These are phyloP conservation scores for Zoanthus sociatus DNA, from an alignment of 92 coral and sea anemone genomes.

Conservation along the genomic window DNA sequence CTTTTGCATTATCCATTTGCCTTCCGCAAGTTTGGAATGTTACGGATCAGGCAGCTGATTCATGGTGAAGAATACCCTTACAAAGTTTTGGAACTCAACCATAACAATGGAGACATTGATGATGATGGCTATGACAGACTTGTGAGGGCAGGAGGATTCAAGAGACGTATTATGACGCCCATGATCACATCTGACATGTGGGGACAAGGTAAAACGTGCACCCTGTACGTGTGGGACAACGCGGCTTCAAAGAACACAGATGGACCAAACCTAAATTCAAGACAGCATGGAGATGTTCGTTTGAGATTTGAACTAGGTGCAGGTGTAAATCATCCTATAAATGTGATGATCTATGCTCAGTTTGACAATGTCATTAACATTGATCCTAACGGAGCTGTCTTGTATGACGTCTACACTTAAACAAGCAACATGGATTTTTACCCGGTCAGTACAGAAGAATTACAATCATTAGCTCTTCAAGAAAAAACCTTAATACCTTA, in stretches of 20 bases:
- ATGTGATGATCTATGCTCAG: background rate
- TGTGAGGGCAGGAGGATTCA: conserved; percentile 41
- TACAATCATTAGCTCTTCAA: background rate
- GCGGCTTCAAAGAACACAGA: background rate
- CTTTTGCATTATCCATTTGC: background rate
- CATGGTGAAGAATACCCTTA: conserved; percentile 59
- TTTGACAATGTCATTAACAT: background rate
- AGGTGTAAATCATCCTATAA: background rate
- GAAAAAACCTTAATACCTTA: background rate
- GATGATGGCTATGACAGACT: conserved; percentile 41
- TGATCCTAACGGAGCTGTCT: conserved; percentile 23
- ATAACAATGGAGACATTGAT: conserved; percentile 25
- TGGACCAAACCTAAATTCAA: conserved; percentile 24
- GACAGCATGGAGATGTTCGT: conserved; percentile 9
- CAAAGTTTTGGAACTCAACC: conserved; percentile 18
- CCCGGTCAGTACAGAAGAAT: background rate
- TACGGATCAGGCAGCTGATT: conserved; percentile 39
- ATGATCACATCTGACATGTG: conserved; percentile 25
- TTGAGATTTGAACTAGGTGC: background rate
- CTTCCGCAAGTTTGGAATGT: conserved; percentile 18
- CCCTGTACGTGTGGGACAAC: conserved; percentile 48
- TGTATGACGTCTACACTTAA: conserved; percentile 12
- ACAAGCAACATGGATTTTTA: background rate
- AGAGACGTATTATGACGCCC: too few relatives aligned
- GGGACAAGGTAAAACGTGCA: conserved; percentile 33